A percentile compares a stretch with the other conserved stretches of the same genome.
These are phyloP conservation scores for Mythimna vitellina DNA, from an alignment of 2,888 invertebrate species.

Conservation along the genomic window DNA sequence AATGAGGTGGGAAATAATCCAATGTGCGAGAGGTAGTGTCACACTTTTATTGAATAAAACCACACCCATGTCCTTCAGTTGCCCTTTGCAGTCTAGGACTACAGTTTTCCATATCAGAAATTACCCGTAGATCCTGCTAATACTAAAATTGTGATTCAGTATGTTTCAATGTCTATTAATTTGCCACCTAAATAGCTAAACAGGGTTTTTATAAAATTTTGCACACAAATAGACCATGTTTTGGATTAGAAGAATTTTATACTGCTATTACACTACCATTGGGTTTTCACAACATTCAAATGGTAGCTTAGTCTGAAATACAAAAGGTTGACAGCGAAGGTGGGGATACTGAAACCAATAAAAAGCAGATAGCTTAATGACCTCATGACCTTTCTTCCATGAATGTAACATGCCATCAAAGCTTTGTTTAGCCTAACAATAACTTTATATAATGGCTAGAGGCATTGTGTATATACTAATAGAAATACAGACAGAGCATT, in stretches of 20 bases:
- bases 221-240: not conserved
- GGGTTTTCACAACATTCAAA: too few species aligned
- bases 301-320: not conserved
- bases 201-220: not conserved
- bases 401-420: slow-evolving; percentile 40
- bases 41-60: too few species aligned
- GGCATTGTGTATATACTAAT: slow-evolving; percentile 31
- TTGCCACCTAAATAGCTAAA: not conserved
- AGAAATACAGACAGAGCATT: slow-evolving; percentile 6
- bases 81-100: too few species aligned
- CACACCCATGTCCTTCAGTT: too few species aligned
- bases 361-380: slow-evolving; percentile 28
- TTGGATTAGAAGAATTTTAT: not conserved
- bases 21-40: too few species aligned
- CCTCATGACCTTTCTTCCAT: slow-evolving; percentile 50
- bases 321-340: not conserved
- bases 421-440: slow-evolving; percentile 56
- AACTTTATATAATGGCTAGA: slow-evolving; percentile 39
- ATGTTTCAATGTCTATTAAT: not conserved
- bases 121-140: too few species aligned
- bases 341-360: slow-evolving; percentile 7
- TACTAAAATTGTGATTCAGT: not conserved
- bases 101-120: too few species aligned
- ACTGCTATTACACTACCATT: not conserved
- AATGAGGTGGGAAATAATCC: not conserved